Evolutionary conservation across 2,797 vertebrate species (phyloP), one percentile per base, ranked within the genome.

Genomic region (Hipposideros larvatus): DNA sequence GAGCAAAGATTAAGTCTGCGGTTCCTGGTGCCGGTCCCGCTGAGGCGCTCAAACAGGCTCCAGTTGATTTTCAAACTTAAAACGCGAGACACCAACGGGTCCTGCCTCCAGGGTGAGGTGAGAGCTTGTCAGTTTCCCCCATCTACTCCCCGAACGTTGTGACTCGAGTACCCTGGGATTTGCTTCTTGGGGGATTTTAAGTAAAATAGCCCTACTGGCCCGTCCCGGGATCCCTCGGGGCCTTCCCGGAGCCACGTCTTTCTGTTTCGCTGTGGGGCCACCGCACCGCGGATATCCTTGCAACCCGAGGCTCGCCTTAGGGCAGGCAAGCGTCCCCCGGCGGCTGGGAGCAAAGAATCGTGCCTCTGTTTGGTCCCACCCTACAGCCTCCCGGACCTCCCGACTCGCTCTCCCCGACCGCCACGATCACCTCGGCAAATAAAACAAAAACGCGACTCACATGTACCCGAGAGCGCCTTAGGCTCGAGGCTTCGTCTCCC

Each of bases 401-500:
- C 59, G 13, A 57, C 24, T 85, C 61, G 19, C 63, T 66, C n/a
- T 82, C n/a, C 74, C 43, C 34, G 8, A 66, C 82, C 73, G 24
- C 91, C 57, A 4, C 2, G 16, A 43, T 34, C 89, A 15, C 74
- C 80, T 13, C 8, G 2, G 51, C 71, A 85, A 92, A 65, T 0
- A 88, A 73, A 94, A 90, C 87, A 94, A 94, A 96, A 93, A 70
- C 83, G 57, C n/a, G 46, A 95, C 97, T 95, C 97, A 96, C 97
- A 48, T 73, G 91, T 15, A 88, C 97, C 91, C 41, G 53, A 85
- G 83, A 91, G 82, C 82, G 95, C 91, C 87, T 87, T 94, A 97
- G 88, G 75, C 92, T 96, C 63, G 51, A 94, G 88, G 95, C 95
- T 96, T 78, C 96, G 11, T 91, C 91, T 97, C 96, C 96, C 96